Conservation (phyloP, 1,140 invertebrate species). For the Drosophila teissieri region DNA sequence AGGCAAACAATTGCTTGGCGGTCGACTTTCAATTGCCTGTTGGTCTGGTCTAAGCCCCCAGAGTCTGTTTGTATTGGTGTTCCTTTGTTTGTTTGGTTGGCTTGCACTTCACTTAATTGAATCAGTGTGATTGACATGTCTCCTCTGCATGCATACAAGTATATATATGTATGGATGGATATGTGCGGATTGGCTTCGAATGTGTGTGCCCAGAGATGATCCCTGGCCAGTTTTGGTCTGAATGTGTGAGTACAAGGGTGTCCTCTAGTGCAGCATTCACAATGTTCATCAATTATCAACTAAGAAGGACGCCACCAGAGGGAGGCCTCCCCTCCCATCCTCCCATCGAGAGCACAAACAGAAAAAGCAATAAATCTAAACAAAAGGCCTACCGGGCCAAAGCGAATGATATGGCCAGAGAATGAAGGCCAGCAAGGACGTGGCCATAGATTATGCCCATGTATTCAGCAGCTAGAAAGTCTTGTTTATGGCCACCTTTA, state of each 20-base stretch:
- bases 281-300: conserved; percentile 79
- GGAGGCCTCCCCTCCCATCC: neutral
- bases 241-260: conserved; percentile 7
- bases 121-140: conserved; percentile 71
- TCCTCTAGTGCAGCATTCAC: conserved; percentile 50
- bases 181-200: conserved; percentile 1
- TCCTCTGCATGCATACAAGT: conserved; percentile 35
- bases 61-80: conserved; percentile 26
- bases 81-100: conserved; percentile 17
- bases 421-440: conserved; percentile 27
- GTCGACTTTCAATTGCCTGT: conserved; percentile 35
- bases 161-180: too few relatives aligned
- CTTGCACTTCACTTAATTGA: conserved; percentile 76
- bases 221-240: conserved; percentile 20
- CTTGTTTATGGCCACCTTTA: conserved; percentile 26
- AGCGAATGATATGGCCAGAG: conserved; percentile 42
- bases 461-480: conserved; percentile 36
- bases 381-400: conserved; percentile 58
- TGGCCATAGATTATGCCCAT: conserved; percentile 36
- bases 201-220: conserved; percentile 29
- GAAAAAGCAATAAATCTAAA: conserved; percentile 73
- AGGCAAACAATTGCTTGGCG: conserved; percentile 49
- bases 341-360: conserved; percentile 16
- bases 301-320: conserved; percentile 27
- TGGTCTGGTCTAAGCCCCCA: conserved; percentile 2